Evolutionary conservation across 2,797 vertebrate species (phyloP).

Genomic region (Lutjanus campechanus): DNA sequence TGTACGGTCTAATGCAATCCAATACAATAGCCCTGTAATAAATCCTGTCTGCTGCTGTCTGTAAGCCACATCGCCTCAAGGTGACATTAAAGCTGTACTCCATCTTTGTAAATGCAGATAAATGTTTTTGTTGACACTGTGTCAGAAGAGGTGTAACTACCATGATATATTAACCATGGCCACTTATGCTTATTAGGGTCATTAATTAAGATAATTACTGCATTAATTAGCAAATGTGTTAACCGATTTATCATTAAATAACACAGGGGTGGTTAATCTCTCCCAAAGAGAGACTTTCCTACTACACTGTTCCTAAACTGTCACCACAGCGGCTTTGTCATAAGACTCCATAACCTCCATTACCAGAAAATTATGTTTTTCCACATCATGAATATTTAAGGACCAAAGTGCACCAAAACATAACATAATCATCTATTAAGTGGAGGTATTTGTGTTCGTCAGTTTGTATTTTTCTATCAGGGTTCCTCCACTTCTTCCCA

Average conservation of each 20-base stretch:
- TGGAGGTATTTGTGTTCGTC: not conserved
- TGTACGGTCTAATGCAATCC: not conserved
- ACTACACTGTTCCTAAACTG: not conserved
- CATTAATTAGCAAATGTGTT: constrained; percentile 22
- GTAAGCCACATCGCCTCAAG: not conserved
- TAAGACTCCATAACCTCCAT: not conserved
- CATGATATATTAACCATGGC: not conserved
- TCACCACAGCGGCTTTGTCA: too few species aligned
- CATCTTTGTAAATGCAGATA: constrained; percentile 28
- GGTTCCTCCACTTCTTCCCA: too few species aligned
- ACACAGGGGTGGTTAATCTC: not conserved
- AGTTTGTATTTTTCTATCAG: not conserved
- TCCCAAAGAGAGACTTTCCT: not conserved
- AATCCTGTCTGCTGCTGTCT: constrained; percentile 1
- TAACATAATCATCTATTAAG: not conserved
- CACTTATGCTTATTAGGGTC: not conserved
- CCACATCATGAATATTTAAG: constrained; percentile 2
- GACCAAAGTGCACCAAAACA: not conserved
- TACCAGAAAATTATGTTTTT: not conserved
- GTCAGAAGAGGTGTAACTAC: constrained; percentile 1
- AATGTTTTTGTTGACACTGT: not conserved
- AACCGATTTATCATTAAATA: constrained; percentile 10
- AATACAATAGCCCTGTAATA: not conserved
- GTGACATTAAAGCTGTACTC: constrained; percentile 13
- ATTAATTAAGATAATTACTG: constrained; percentile 31